Conservation (phyloP, 2,113 vertebrate species). For the Pelmatolapia mariae region DNA sequence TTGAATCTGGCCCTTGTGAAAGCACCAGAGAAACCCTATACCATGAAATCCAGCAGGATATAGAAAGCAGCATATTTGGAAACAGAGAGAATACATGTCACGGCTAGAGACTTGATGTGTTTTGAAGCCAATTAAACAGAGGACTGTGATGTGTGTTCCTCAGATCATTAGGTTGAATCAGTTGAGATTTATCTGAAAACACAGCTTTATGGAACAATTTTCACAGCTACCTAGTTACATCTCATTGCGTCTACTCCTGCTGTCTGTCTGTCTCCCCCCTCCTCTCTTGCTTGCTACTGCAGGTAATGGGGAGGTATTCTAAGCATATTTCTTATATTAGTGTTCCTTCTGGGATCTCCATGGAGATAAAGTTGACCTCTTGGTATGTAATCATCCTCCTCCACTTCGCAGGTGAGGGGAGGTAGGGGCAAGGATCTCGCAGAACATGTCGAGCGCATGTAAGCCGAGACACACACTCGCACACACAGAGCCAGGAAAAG, state of each 20-base stretch:
- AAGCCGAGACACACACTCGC: not conserved
- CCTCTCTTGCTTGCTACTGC: not conserved
- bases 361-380: slow-evolving; percentile 53
- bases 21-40: slow-evolving; percentile 16
- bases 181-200: slow-evolving; percentile 28
- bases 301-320: slow-evolving; percentile 18
- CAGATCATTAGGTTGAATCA: slow-evolving; percentile 56
- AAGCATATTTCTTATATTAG: slow-evolving; percentile 6
- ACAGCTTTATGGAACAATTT: slow-evolving; percentile 24
- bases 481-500: not conserved
- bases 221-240: slow-evolving; percentile 28
- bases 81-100: slow-evolving; percentile 37
- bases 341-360: slow-evolving; percentile 37
- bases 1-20: slow-evolving; percentile 52
- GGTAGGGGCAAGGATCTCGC: not conserved
- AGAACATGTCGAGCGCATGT: slow-evolving; percentile 25
- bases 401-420: slow-evolving; percentile 39
- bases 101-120: slow-evolving; percentile 17
- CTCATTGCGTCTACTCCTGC: not conserved
- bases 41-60: not conserved
- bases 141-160: slow-evolving; percentile 27
- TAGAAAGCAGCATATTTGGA: slow-evolving; percentile 28
- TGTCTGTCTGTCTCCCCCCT: not conserved
- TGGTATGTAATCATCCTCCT: slow-evolving; percentile 51
- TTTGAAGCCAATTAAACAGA: slow-evolving; percentile 27